Base-by-base conservation (phyloP, 2,888 invertebrate genomes). In the Lepidochrysops patricia region DNA sequence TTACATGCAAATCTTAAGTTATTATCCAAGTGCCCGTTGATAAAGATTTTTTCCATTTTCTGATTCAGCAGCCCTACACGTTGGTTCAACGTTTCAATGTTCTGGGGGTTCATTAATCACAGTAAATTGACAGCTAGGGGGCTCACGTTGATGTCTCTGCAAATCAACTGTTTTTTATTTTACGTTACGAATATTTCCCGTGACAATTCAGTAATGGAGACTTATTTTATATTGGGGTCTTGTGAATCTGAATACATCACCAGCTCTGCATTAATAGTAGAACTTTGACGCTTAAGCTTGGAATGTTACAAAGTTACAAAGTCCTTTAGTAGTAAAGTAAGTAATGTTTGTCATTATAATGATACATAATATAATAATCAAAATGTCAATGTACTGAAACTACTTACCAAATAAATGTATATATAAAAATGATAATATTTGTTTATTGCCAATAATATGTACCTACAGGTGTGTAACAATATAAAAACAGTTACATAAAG, bases 81-180 rank as follows among this genome's bases (percentile, higher is more conserved):
- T 78, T 80, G 77, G 82, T 82, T 84, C 83, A 84, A 84, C 84
- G 84, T 84, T 89, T 85, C 85, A 86, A 88, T 89, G 86, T 86
- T 84, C 82, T 73, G 74, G 76, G 76, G 76, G 72, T 82, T 82
- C 87, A 89, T 88, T 89, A 86, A 88, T 88, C 87, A 86, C 77
- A 73, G 77, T 86, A 88, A 66, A 89, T 88, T 89, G 89, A 88
- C 88, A 83, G 77, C 76, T 79, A 73, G 81, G 81, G 78, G 72
- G 75, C 78, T 77, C 76, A 67, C 75, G 71, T 66, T 74, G 74
- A 73, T 78, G 72, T 73, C 73, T 74, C 72, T 72, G 72, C 71
- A 71, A 69, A 66, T 63, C 60, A 62, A 60, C 62, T 63, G 62
- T 69, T 72, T 82, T 80, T 79, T 73, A 72, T 74, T 71, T 70